Evolutionary conservation across 2,888 invertebrate genomes (phyloP), one percentile per base, ranked within the genome.

Genomic region (Amphiduros pacificus): DNA sequence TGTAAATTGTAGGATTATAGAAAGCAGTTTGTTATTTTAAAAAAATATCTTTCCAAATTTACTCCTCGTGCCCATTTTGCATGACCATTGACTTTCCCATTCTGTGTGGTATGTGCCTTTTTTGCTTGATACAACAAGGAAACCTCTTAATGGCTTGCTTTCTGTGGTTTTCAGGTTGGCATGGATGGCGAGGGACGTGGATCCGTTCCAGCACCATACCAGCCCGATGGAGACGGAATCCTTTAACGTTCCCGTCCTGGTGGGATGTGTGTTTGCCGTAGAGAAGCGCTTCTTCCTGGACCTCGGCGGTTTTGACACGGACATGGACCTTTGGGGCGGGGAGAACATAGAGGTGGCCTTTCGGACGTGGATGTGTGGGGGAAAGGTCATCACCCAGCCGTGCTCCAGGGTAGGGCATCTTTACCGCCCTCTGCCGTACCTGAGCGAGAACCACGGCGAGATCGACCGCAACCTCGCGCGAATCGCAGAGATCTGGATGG

Each of bases 371-470:
- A 57, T 67, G 64, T 69, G 68, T 49, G 68, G 70, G 0, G 70
- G 70, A 14, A 53, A 52, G 17, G 60, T 69, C 27, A 59, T 63
- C 51, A 64, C 65, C n/a, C 56, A 68, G 14, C 65, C 67, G 17
- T 70, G 70, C 50, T 62, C 64, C 20, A 57, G 65, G 24, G 67
- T 70, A 17, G 68, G 67, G 17, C 70, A 70, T 59, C 53, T 69
- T 24, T 70, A 69, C 57, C 58, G 63, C 22, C 52, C 56, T 2
- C 54, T 67, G 28, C 68, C 69, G 1, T 69, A 66, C 56, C 55
- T 61, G 26, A 60, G 57, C 57, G 66, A 29, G 2, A 59, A 68
- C 27, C 36, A 62, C 2, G 40, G 49, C 17, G 51, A 64, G 22
- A 65, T 65, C 22, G 55, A 64, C 31, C 60, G 65, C 28, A 69